Percentiles rank a stretch among this genome's conserved stretches.
Conservation (phyloP, 2,888 invertebrate species). For the Drosophila peninsularis region DNA sequence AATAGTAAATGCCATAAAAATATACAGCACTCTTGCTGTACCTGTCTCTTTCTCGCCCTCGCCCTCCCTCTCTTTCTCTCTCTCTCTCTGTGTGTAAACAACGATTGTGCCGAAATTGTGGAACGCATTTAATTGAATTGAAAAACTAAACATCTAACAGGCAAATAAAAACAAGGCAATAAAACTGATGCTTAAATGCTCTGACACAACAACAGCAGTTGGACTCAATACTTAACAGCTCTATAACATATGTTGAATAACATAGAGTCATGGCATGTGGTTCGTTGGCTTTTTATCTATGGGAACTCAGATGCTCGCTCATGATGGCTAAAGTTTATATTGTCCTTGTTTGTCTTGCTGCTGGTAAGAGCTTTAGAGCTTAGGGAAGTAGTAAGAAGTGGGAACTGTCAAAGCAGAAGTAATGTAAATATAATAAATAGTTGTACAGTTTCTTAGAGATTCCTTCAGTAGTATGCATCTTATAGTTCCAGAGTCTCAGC, state of each 20-base stretch:
- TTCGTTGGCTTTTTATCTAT: no score
- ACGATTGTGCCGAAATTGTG: constrained; percentile 60
- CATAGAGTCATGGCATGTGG: no score
- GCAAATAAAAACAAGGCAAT: constrained; percentile 14
- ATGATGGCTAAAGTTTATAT: no score
- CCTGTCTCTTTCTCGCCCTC: background rate
- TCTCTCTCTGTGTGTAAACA: constrained; percentile 47
- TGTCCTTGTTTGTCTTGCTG: no score
- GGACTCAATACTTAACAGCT: background rate
- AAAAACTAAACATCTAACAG: constrained; percentile 55
- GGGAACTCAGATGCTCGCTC: background rate
- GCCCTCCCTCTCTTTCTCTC: constrained; percentile 1
- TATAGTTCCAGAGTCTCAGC: no score
- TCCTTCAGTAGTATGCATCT: no score
- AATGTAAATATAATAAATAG: no score
- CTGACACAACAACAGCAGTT: constrained; percentile 16
- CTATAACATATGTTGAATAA: background rate
- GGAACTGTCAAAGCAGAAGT: no score
- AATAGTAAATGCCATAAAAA: constrained; percentile 64
- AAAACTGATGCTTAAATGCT: constrained; percentile 36
- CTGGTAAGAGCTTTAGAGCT: no score
- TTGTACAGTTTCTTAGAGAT: no score
- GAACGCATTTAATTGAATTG: constrained; percentile 75
- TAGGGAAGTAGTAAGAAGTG: no score
- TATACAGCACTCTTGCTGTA: constrained; percentile 26